A percentile compares a stretch with the other conserved stretches of the same genome.
These are phyloP conservation scores for Drosophila niveifrons DNA, from an alignment of 2,888 invertebrate species.

Conservation along the genomic window DNA sequence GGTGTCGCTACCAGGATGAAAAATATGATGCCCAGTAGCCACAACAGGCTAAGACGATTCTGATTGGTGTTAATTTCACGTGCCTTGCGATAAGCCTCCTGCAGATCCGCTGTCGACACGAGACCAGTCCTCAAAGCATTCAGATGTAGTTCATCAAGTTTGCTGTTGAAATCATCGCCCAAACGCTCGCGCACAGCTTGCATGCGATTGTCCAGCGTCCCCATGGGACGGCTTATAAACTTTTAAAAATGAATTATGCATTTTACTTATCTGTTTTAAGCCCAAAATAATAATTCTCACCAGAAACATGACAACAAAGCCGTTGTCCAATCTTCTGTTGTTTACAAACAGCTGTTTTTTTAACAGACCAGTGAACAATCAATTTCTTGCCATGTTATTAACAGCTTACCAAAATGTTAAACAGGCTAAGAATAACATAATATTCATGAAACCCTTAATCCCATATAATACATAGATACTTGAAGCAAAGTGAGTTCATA, in stretches of 20 bases:
- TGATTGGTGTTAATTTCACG: constrained; percentile 73
- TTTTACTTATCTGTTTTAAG: not conserved
- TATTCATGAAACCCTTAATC: too few relatives aligned
- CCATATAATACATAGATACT: too few relatives aligned
- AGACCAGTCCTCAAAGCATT: constrained; percentile 82
- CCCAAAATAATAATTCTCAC: constrained; percentile 29
- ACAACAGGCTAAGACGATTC: constrained; percentile 77
- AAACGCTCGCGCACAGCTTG: constrained; percentile 73
- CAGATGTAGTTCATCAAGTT: constrained; percentile 81
- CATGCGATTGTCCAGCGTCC: constrained; percentile 67
- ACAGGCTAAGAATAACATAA: not conserved
- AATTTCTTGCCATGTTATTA: not conserved
- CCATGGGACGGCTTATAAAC: constrained; percentile 82
- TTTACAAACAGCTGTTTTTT: constrained; percentile 43
- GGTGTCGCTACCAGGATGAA: constrained; percentile 84
- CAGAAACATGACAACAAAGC: constrained; percentile 60
- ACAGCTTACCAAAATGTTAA: not conserved
- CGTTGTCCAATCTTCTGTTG: constrained; percentile 24
- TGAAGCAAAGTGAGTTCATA: too few relatives aligned
- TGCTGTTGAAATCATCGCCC: constrained; percentile 74
- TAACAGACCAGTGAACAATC: not conserved
- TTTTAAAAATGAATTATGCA: constrained; percentile 23
- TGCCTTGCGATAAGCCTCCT: constrained; percentile 82
- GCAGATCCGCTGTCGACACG: constrained; percentile 81
- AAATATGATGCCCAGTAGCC: constrained; percentile 82